Evolutionary conservation across 2,113 vertebrate genomes (phyloP).

Genomic region (Phyllostomus hastatus): DNA sequence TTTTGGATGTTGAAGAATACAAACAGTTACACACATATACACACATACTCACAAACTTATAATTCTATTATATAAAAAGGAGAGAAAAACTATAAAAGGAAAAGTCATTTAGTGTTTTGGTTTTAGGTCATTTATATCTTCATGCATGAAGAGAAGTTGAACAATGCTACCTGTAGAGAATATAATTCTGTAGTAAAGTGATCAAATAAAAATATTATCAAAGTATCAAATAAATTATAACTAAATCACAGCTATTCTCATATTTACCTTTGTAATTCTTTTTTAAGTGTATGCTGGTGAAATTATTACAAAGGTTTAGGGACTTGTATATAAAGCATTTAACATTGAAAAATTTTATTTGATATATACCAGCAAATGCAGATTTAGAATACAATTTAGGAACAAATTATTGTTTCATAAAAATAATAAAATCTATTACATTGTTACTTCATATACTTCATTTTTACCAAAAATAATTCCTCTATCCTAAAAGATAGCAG

Average conservation of each 20-base stretch:
- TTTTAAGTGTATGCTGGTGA: neutral
- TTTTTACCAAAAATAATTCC: slow-evolving; percentile 22
- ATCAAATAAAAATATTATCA: neutral
- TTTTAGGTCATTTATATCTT: slow-evolving; percentile 51
- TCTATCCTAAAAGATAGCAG: neutral
- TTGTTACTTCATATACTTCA: neutral
- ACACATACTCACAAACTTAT: neutral
- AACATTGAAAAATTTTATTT: neutral
- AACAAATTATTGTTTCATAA: neutral
- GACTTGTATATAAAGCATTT: slow-evolving; percentile 21
- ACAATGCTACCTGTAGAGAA: slow-evolving; percentile 45
- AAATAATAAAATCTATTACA: slow-evolving; percentile 36
- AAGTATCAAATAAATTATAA: slow-evolving; percentile 52
- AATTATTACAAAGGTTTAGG: neutral
- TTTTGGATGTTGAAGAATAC: neutral
- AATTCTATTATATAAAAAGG: neutral
- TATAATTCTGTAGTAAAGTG: slow-evolving; percentile 60
- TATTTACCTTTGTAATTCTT: neutral
- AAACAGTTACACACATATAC: neutral
- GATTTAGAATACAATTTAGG: slow-evolving; percentile 6
- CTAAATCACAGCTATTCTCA: slow-evolving; percentile 26
- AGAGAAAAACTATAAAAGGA: neutral
- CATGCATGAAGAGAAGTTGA: slow-evolving; percentile 21
- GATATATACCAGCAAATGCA: slow-evolving; percentile 1
- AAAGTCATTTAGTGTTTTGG: slow-evolving; percentile 31